Evolutionary conservation across 53 echinoderm and acorn worm genomes (phyloP), one percentile per base, ranked within the genome.

Genomic region (Apostichopus leukothele): DNA sequence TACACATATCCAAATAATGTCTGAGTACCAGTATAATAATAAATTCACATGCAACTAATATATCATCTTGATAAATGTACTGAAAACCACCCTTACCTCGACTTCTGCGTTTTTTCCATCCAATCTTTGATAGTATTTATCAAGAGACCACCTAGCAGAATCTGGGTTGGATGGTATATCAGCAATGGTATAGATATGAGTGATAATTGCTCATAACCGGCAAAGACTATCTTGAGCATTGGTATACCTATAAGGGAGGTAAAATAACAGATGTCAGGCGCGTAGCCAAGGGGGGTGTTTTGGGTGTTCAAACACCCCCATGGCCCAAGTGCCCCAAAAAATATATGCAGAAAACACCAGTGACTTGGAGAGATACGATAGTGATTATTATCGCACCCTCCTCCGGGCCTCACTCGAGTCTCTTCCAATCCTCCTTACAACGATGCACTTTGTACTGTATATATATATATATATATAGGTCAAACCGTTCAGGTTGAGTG

Each of bases 211-310:
- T 99, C 99, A 73, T 94, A 99, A 60, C 99, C 99, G 63, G 95
- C 94, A 90, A 96, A 99, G 2, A 99, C 93, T 9, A 99, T 99
- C 94, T 99, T 99, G 84, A 99, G 84, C 99, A 99, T 99, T 9
- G 99, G 99, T 80, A 99, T 99, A 93, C 99, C 99, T 97, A 83
- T 11, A 54, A 83, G 8, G n/a, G 53, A 9, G 14, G 6, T n/a
- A 71, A 71, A 71, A 16, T 5, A 71, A 18, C 13, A 71, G 14
- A 4, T n/a, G 71, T 71, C 3, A 57, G 25, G 25, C 25, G 25
- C 25, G 25, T 25, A 25, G 25, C 25, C 25, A 25, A 25, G 25
- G 25, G 25, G 25, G 25, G 25, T 25, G 25, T 25, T 23, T 25
- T 25, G 25, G 25, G 25, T 25, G 25, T 25, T 25, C 25, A 25